phyloP scores from a whole-genome alignment of 92 coral and sea anemone species.

The Blastomussa wellsi region DNA sequence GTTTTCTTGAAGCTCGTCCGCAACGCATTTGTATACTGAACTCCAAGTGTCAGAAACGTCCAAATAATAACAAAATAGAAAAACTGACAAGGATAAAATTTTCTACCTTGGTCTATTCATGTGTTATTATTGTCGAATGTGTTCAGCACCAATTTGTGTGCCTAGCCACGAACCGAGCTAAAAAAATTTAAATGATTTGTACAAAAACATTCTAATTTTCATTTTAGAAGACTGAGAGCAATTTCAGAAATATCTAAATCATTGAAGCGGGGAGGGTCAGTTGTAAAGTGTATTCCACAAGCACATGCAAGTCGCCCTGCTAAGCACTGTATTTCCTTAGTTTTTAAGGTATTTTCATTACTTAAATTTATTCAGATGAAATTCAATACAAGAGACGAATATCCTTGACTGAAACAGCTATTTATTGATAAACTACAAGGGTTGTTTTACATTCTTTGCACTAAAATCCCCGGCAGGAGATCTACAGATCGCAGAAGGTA shows the following conservation, averaged over 20 bases:
- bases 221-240: neutral
- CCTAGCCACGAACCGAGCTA: neutral
- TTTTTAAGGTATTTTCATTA: slow-evolving; percentile 17
- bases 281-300: neutral
- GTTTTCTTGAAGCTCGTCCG: neutral
- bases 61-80: neutral
- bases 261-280: neutral
- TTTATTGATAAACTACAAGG: neutral
- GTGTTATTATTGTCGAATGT: neutral
- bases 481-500: neutral
- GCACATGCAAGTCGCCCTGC: neutral
- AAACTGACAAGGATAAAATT: neutral
- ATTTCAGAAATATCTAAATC: neutral
- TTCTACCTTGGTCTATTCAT: neutral
- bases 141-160: neutral
- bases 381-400: slow-evolving; percentile 13
- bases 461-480: neutral
- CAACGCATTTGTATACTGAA: neutral
- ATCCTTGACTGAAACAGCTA: neutral
- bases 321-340: neutral
- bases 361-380: slow-evolving; percentile 35
- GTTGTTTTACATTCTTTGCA: neutral
- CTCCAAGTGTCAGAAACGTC: neutral
- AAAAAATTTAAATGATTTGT: neutral
- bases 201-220: neutral